Percentiles rank a stretch among this genome's conserved stretches.
These are phyloP conservation scores for Bombycilla garrulus DNA, from an alignment of 2,113 vertebrate species.

Conservation along the genomic window DNA sequence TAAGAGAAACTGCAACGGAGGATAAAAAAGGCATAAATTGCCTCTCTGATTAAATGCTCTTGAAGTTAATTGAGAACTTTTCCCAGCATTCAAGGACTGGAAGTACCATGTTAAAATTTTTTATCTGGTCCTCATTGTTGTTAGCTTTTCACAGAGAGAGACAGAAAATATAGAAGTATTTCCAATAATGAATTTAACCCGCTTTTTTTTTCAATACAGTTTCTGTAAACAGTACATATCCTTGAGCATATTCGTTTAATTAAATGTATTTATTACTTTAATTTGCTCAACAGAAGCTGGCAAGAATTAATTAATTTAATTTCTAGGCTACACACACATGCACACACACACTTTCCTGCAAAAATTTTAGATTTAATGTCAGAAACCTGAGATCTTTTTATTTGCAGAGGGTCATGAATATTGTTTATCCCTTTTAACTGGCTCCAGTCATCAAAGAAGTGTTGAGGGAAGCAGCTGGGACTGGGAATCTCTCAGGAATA, in stretches of 20 bases:
- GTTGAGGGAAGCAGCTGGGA: background rate
- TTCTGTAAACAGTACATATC: constrained; percentile 10
- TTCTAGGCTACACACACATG: constrained; percentile 38
- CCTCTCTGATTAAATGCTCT: background rate
- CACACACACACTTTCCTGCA: constrained; percentile 14
- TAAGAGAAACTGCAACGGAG: background rate
- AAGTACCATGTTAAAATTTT: background rate
- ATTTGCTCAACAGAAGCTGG: constrained; percentile 47
- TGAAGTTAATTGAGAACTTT: background rate
- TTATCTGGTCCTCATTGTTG: background rate
- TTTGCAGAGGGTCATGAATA: constrained; percentile 33
- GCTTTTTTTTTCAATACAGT: background rate
- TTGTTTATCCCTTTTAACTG: constrained; percentile 9
- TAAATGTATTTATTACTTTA: constrained; percentile 45
- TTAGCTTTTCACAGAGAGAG: background rate
- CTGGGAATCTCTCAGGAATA: constrained; percentile 9
- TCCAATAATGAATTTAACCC: background rate
- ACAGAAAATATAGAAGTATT: background rate
- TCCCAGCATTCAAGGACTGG: background rate
- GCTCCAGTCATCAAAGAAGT: constrained; percentile 6
- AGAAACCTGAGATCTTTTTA: constrained; percentile 34
- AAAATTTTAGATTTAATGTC: constrained; percentile 16
- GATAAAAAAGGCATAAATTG: background rate
- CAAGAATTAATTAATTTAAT: constrained; percentile 40
- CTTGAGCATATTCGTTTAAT: constrained; percentile 36